Percentiles rank a stretch among this genome's conserved stretches.
phyloP scores from a whole-genome alignment of 2,113 vertebrate genomes.

The Mustelus asterias region DNA sequence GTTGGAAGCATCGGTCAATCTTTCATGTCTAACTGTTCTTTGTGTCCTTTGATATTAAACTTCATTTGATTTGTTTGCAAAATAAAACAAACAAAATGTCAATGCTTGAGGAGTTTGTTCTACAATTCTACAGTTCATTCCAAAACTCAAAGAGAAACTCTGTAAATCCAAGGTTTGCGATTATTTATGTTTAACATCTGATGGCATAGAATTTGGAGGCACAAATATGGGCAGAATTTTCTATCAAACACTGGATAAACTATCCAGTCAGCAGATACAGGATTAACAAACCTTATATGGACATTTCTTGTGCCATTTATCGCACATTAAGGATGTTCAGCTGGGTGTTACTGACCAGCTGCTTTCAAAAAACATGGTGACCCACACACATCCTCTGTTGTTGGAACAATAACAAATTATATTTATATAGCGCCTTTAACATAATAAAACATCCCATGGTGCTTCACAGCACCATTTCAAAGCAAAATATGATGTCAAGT shows the following conservation, averaged over 20 bases:
- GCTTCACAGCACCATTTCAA: background rate
- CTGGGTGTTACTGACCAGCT: background rate
- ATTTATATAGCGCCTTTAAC: background rate
- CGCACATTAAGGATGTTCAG: background rate
- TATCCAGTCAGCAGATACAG: background rate
- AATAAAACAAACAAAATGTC: background rate
- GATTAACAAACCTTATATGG: background rate
- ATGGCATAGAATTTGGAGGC: background rate
- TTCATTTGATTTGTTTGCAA: background rate
- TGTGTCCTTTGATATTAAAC: background rate
- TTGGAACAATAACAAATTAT: background rate
- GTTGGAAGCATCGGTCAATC: background rate
- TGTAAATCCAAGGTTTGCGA: background rate
- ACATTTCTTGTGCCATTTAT: background rate
- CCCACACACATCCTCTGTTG: background rate
- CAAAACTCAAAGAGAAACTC: background rate
- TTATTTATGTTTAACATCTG: background rate
- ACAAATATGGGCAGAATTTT: background rate
- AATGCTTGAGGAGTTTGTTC: background rate
- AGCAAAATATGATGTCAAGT: background rate
- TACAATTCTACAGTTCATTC: background rate
- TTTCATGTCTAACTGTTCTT: background rate
- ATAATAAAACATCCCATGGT: no score
- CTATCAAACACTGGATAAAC: background rate
- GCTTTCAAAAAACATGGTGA: background rate